Evolutionary conservation across 2,888 invertebrate species (phyloP).

Genomic region (Hemicrepidius hirtus): DNA sequence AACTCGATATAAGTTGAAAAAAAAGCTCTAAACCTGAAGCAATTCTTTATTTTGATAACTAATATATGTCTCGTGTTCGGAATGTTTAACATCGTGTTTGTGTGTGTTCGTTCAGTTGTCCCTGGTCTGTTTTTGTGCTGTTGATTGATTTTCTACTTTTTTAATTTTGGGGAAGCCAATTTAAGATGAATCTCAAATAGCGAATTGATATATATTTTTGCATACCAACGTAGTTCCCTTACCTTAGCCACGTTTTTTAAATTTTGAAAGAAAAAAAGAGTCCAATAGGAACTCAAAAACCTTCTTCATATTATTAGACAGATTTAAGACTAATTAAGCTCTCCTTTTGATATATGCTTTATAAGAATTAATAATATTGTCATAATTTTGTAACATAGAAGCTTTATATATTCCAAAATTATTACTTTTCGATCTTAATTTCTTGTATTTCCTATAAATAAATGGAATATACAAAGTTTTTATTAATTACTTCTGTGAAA

Average conservation of each 20-base stretch:
- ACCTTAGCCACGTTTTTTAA: conserved; percentile 22
- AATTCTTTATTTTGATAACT: conserved; percentile 49
- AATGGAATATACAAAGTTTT: too few relatives aligned
- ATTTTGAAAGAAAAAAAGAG: not conserved
- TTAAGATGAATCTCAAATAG: conserved; percentile 22
- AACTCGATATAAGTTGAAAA: not conserved
- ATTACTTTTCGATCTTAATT: not conserved
- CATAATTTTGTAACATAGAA: not conserved
- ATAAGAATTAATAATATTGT: not conserved
- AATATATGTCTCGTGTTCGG: conserved; percentile 62
- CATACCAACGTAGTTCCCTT: conserved; percentile 36
- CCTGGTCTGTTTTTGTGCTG: conserved; percentile 69
- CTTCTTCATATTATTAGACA: conserved; percentile 2
- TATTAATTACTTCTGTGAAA: too few relatives aligned
- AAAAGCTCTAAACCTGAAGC: conserved; percentile 40
- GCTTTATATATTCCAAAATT: conserved; percentile 4
- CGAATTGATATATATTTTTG: conserved; percentile 19
- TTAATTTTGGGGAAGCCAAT: conserved; percentile 66
- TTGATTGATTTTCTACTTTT: conserved; percentile 56
- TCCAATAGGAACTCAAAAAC: not conserved
- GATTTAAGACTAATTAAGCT: not conserved
- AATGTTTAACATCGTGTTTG: conserved; percentile 69
- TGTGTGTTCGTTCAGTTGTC: conserved; percentile 67
- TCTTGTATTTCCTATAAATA: not conserved
- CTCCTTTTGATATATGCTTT: too few relatives aligned